Conservation (phyloP, 2,888 invertebrate genomes). For the Eupsilia transversa region DNA sequence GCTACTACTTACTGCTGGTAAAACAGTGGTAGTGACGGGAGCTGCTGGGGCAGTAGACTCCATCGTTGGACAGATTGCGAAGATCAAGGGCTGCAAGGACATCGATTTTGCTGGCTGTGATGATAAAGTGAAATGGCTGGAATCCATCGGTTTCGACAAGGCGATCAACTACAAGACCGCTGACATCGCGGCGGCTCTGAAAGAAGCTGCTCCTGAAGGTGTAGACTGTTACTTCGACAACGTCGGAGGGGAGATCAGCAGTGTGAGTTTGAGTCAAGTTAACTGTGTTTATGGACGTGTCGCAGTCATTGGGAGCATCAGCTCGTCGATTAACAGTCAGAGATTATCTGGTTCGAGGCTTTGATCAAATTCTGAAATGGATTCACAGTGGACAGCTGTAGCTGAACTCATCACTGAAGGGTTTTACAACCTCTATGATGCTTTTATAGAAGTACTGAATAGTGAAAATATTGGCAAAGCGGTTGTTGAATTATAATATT, state of each 20-base stretch:
- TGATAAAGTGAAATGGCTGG: constrained; percentile 93
- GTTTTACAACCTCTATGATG: constrained; percentile 92
- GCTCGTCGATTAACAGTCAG: constrained; percentile 91
- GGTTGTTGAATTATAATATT: constrained; percentile 91
- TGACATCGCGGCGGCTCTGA: constrained; percentile 90
- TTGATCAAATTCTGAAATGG: constrained; percentile 90
- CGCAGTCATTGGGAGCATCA: constrained; percentile 86
- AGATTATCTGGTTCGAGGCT: constrained; percentile 92
- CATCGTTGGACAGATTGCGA: constrained; percentile 94
- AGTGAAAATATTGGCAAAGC: constrained; percentile 93
- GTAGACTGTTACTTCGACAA: constrained; percentile 94
- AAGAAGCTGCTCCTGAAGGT: constrained; percentile 84
- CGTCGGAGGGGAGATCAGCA: constrained; percentile 92
- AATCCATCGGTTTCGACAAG: constrained; percentile 92
- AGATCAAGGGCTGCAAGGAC: constrained; percentile 91
- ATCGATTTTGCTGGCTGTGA: constrained; percentile 94
- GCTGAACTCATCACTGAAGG: constrained; percentile 93
- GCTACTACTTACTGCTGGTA: constrained; percentile 92
- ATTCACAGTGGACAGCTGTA: constrained; percentile 92
- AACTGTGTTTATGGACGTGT: constrained; percentile 90
- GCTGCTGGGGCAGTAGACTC: constrained; percentile 95
- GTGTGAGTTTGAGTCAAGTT: constrained; percentile 90
- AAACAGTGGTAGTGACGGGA: constrained; percentile 92
- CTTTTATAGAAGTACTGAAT: constrained; percentile 91
- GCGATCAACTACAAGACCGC: constrained; percentile 94